Conservation (phyloP, 2,888 invertebrate species). For the Oasisia sp. region DNA sequence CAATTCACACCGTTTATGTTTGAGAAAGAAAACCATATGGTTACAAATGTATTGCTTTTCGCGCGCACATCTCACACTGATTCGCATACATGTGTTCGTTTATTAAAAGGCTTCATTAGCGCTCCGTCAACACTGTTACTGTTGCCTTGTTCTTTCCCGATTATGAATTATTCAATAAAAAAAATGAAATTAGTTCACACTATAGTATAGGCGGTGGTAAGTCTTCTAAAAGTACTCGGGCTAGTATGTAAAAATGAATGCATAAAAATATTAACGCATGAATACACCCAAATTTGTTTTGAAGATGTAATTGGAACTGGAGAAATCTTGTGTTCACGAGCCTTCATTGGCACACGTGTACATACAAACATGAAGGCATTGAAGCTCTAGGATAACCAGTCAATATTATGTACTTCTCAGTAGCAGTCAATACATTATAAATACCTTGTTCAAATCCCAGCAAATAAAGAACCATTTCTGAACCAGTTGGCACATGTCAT, state of each 20-base stretch:
- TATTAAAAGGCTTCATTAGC: not conserved
- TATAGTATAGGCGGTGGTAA: not conserved
- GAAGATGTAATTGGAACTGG: not conserved
- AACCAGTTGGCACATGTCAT: no score
- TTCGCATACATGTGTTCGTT: not conserved
- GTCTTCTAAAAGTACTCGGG: not conserved
- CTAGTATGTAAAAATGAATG: not conserved
- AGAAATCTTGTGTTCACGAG: not conserved
- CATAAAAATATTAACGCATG: not conserved
- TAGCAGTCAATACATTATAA: not conserved
- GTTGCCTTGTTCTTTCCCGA: no score
- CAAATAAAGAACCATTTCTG: no score
- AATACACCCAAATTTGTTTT: not conserved
- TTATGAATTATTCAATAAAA: no score
- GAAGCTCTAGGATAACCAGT: no score
- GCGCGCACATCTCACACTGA: not conserved
- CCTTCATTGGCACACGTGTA: no score
- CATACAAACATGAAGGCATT: no score
- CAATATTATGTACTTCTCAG: not conserved
- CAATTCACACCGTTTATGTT: not conserved
- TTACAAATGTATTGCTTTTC: not conserved
- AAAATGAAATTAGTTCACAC: no score
- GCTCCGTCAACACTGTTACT: no score
- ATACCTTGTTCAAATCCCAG: not conserved
- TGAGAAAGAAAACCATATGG: conserved; percentile 5